These are phyloP conservation scores for Drosophila neotestacea DNA, from an alignment of 2,888 invertebrate genomes.

Conservation along the genomic window DNA sequence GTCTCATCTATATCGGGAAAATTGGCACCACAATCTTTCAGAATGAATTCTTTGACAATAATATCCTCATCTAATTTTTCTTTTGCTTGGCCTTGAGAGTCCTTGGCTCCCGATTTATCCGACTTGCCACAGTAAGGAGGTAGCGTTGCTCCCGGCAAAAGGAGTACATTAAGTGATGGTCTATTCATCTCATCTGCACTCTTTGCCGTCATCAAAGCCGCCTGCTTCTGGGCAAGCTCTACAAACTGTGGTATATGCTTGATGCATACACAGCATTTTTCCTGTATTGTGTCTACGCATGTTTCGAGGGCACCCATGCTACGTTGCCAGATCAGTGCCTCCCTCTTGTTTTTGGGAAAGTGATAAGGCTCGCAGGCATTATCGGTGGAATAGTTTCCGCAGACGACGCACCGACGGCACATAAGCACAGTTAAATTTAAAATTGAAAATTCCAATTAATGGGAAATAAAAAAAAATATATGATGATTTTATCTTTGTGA, in stretches of 20 bases:
- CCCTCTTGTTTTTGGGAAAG: constrained; percentile 57
- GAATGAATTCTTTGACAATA: constrained; percentile 56
- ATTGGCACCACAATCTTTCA: constrained; percentile 35
- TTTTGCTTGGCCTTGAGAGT: neutral
- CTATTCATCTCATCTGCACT: neutral
- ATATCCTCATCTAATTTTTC: constrained; percentile 53
- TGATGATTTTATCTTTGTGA: neutral
- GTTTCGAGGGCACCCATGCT: constrained; percentile 58
- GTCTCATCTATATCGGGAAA: constrained; percentile 57
- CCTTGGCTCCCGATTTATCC: neutral
- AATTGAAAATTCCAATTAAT: constrained; percentile 3
- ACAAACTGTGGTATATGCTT: constrained; percentile 69
- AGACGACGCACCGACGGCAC: constrained; percentile 65
- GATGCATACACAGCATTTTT: constrained; percentile 65
- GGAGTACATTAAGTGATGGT: constrained; percentile 53
- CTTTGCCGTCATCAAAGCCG: neutral
- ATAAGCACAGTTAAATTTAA: constrained; percentile 33
- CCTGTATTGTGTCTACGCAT: constrained; percentile 45
- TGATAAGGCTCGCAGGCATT: constrained; percentile 38
- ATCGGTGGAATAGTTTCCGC: constrained; percentile 47
- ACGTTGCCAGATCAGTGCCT: constrained; percentile 65
- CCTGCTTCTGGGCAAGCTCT: constrained; percentile 44
- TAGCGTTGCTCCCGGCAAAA: constrained; percentile 54
- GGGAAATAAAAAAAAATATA: constrained; percentile 4
- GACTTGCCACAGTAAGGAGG: constrained; percentile 35